These are phyloP conservation scores for Reticulitermes lucifugus DNA, from an alignment of 2,888 invertebrate species.

Conservation along the genomic window DNA sequence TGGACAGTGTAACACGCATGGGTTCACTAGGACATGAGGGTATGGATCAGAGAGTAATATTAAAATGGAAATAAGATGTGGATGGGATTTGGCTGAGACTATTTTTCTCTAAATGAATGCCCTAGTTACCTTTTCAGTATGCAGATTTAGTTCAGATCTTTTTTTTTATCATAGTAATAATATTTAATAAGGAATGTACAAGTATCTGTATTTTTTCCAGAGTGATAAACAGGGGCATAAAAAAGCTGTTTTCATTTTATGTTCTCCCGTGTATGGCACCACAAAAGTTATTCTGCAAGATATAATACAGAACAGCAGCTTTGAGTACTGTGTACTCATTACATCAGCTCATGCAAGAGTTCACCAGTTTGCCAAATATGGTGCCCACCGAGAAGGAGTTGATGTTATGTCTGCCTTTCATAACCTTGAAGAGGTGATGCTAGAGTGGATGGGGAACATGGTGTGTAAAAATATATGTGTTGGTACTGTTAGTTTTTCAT, in stretches of 20 bases:
- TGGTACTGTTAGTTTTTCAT: neutral
- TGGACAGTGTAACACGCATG: no score
- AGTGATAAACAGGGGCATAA: slow-evolving; percentile 60
- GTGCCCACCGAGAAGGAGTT: slow-evolving; percentile 58
- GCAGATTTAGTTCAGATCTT: no score
- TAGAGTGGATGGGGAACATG: slow-evolving; percentile 71
- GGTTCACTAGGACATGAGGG: no score
- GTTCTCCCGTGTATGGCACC: slow-evolving; percentile 68
- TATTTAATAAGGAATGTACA: no score
- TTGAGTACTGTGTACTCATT: slow-evolving; percentile 72
- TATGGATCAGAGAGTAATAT: no score
- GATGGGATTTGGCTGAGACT: no score
- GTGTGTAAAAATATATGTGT: slow-evolving; percentile 59
- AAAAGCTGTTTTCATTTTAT: slow-evolving; percentile 70
- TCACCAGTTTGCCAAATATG: slow-evolving; percentile 65
- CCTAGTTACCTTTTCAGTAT: no score
- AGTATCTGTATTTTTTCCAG: slow-evolving; percentile 51
- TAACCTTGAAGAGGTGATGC: slow-evolving; percentile 63
- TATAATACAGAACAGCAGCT: slow-evolving; percentile 71
- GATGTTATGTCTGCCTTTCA: slow-evolving; percentile 60
- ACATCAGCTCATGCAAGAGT: slow-evolving; percentile 70
- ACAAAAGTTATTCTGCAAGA: slow-evolving; percentile 70
- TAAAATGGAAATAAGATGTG: no score
- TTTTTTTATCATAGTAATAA: no score
- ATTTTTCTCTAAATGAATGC: no score